These are phyloP conservation scores for Calonectris borealis DNA, from an alignment of 2,113 vertebrate species.

Conservation along the genomic window DNA sequence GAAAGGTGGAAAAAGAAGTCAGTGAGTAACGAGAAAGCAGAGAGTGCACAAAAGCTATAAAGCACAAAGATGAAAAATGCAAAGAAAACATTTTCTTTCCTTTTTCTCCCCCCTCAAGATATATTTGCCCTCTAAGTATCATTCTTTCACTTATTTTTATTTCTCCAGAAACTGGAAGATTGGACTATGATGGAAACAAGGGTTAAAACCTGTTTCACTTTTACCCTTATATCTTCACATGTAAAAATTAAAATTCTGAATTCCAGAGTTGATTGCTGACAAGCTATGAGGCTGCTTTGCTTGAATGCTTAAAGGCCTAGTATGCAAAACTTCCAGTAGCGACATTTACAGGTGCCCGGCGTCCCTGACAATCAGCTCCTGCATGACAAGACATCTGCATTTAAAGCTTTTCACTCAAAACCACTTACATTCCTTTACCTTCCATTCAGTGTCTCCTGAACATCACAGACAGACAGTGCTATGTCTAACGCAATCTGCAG, in stretches of 20 bases:
- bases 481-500: neutral
- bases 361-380: neutral
- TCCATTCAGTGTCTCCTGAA: neutral
- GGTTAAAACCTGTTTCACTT: neutral
- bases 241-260: neutral
- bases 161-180: neutral
- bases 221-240: neutral
- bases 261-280: neutral
- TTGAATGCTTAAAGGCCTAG: neutral
- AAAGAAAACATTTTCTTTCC: neutral
- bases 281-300: neutral
- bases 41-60: neutral
- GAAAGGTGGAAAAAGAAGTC: neutral
- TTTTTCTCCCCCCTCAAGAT: neutral
- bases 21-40: neutral
- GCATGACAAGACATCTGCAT: neutral
- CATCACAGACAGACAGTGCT: neutral
- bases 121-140: neutral
- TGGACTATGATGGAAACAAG: neutral
- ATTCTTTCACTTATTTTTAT: neutral
- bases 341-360: rapidly evolving
- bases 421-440: neutral
- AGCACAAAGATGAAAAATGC: neutral
- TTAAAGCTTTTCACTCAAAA: neutral
- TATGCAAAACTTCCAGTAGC: neutral